A percentile compares a stretch with the other conserved stretches of the same genome.
phyloP scores from a whole-genome alignment of 2,113 vertebrate species.

The Cyphotilapia sp. region DNA sequence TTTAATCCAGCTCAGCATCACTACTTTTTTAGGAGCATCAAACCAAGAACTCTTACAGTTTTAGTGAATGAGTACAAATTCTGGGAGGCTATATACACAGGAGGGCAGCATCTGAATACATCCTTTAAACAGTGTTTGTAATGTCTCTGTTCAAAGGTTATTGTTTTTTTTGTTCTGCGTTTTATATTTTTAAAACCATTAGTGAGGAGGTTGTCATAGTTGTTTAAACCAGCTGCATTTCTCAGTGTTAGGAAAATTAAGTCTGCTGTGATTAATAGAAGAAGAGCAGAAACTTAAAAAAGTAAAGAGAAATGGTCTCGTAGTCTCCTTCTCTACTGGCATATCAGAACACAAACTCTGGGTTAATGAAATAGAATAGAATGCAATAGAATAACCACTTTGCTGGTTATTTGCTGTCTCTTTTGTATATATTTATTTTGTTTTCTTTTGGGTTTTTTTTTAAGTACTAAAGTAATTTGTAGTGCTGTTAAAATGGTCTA shows the following conservation, averaged over 20 bases:
- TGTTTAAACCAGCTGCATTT: background rate
- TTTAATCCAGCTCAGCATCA: background rate
- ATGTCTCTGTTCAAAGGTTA: background rate
- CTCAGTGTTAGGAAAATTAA: background rate
- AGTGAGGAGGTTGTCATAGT: background rate
- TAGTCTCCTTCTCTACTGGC: background rate
- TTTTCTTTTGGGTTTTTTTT: background rate
- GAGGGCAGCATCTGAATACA: background rate
- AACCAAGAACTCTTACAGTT: background rate
- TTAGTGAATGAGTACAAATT: background rate
- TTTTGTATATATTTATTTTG: background rate
- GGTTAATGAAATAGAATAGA: background rate
- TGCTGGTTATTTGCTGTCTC: background rate
- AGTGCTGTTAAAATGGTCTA: background rate
- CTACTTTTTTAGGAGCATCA: background rate
- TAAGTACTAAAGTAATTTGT: background rate
- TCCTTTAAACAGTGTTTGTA: background rate
- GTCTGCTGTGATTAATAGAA: background rate
- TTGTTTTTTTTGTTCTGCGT: rapidly evolving
- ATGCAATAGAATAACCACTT: background rate
- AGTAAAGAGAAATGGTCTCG: background rate
- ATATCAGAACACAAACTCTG: background rate
- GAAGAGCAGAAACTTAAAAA: background rate
- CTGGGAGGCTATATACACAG: background rate
- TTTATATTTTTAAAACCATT: background rate